These are phyloP conservation scores for Alviniconcha marisindica DNA, from an alignment of 1,140 invertebrate species.

Conservation along the genomic window DNA sequence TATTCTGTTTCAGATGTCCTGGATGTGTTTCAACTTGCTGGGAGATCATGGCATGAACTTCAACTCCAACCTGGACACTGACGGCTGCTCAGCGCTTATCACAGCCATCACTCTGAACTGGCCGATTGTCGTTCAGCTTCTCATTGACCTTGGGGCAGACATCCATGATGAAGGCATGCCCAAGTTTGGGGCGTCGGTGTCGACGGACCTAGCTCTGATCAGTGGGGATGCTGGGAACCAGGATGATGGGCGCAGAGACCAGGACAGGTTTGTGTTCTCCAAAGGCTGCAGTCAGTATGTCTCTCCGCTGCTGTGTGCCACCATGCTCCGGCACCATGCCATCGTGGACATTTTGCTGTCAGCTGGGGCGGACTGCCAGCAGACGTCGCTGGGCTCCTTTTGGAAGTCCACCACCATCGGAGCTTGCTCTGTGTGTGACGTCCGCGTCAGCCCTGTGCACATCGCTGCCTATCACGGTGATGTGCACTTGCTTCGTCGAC, in stretches of 20 bases:
- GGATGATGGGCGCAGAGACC: neutral
- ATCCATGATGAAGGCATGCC: constrained; percentile 40
- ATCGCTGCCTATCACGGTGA: constrained; percentile 45
- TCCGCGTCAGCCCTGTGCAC: constrained; percentile 40
- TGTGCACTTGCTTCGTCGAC: neutral
- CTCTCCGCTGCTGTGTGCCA: constrained; percentile 42
- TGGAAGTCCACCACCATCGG: constrained; percentile 32
- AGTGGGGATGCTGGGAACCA: neutral
- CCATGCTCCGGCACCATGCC: constrained; percentile 27
- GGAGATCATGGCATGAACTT: constrained; percentile 32
- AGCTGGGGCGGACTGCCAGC: constrained; percentile 36
- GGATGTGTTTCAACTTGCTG: constrained; percentile 34
- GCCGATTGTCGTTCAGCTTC: constrained; percentile 27
- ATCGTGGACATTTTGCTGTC: constrained; percentile 37
- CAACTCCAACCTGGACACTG: constrained; percentile 40
- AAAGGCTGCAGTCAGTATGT: constrained; percentile 48
- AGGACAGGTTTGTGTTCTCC: constrained; percentile 44
- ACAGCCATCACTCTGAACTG: constrained; percentile 37
- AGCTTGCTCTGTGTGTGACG: constrained; percentile 45
- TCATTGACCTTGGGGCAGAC: constrained; percentile 37
- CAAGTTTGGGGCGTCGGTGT: constrained; percentile 40
- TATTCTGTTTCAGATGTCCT: constrained; percentile 30
- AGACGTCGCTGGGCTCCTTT: constrained; percentile 37
- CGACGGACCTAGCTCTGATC: constrained; percentile 28
- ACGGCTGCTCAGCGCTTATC: constrained; percentile 44